phyloP scores from a whole-genome alignment of 2,797 vertebrate genomes.

The Percopsis omiscomaycus region DNA sequence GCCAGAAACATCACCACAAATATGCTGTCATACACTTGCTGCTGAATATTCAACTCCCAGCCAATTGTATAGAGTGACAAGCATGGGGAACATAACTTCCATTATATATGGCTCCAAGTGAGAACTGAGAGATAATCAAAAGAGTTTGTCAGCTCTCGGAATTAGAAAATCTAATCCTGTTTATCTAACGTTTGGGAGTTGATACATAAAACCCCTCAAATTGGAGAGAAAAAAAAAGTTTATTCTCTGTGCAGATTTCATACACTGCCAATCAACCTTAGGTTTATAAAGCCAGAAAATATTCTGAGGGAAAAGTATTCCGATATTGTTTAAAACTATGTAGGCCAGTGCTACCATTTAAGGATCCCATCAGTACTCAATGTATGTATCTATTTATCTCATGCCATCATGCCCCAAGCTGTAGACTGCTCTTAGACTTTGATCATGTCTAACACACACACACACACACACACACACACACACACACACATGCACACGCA shows the following conservation, averaged over 20 bases:
- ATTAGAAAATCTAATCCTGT: conserved; percentile 20
- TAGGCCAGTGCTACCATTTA: conserved; percentile 42
- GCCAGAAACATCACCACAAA: conserved; percentile 74
- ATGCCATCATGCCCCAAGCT: conserved; percentile 28
- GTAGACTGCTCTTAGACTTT: conserved; percentile 50
- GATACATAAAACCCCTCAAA: not conserved
- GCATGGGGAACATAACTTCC: conserved; percentile 57
- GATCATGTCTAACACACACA: conserved; percentile 41
- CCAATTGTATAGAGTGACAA: conserved; percentile 69
- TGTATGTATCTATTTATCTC: conserved; percentile 56
- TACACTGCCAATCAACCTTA: conserved; percentile 36
- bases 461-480: conserved; percentile 12
- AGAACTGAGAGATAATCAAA: conserved; percentile 35
- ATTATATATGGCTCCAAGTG: conserved; percentile 46
- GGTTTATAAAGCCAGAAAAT: conserved; percentile 19
- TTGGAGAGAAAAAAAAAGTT: conserved; percentile 10
- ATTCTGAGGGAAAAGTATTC: conserved; percentile 33
- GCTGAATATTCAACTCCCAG: conserved; percentile 67
- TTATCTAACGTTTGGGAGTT: conserved; percentile 27
- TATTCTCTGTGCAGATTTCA: conserved; percentile 35
- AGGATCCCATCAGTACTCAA: conserved; percentile 43
- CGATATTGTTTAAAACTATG: conserved; percentile 52
- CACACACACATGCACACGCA: conserved; percentile 22
- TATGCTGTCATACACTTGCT: conserved; percentile 64
- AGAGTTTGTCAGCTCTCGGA: conserved; percentile 19